Evolutionary conservation across 2,113 vertebrate genomes (phyloP), one percentile per base, ranked within the genome.

Genomic region (Limnothrissa miodon): DNA sequence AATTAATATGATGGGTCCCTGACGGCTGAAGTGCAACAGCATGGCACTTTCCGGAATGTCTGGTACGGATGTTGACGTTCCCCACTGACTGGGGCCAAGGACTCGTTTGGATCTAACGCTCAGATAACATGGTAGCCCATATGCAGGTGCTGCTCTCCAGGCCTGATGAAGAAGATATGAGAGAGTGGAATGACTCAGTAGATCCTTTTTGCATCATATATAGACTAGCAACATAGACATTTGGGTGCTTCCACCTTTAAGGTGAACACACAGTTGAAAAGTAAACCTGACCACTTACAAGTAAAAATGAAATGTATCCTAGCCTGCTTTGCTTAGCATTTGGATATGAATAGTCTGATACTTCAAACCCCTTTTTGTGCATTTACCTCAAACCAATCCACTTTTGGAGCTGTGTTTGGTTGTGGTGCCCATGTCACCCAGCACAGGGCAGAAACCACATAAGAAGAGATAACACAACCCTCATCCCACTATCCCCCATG

Each of bases 401-500:
- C 11, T 33, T 15, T 36, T 74, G 66, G 66, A 36, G 33, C 33
- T 13, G 66, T 36, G 66, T 74, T 74, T 74, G 29, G 33, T 2
- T 33, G 10, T 33, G 29, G 29, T 2, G 13, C 33, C 33, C 66
- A 36, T 74, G 66, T 74, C 29, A 74, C 66, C 66, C 66, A 51
- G 19, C 59, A 33, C 81, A 85, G 78, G 59, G 80, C 82, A 85
- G 83, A 91, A 89, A 86, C 87, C 45, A 86, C 83, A 88, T 44
- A 33, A 85, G 45, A 66, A 70, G 81, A 93, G 90, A 95, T 94
- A 94, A 91, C 85, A 82, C 80, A 84, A 89, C 89, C 89, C 86
- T 86, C 93, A 88, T 89, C 87, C 92, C 88, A 87, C 88, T 90
- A 89, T 92, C 90, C 91, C 93, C 88, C 90, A 92, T 93, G 89